Evolutionary conservation across 1,140 invertebrate species (phyloP).

Genomic region (Mycetomoellerius zeteki): DNA sequence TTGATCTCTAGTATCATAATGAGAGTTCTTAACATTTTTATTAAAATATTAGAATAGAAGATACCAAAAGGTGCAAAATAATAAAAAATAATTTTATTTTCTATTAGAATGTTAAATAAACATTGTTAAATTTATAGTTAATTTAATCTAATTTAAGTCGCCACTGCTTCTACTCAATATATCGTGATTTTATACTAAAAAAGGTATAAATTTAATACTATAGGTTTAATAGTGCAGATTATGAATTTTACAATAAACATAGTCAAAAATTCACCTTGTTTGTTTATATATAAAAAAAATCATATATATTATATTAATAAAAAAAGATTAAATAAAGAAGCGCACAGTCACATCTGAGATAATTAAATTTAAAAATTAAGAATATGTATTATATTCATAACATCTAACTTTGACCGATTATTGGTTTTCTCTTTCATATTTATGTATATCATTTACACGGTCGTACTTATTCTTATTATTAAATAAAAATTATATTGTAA

Average conservation of each 20-base stretch:
- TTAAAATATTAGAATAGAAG: background rate
- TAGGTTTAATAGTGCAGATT: background rate
- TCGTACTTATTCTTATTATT: no score
- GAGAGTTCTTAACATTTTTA: conserved; percentile 15
- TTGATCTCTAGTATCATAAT: conserved; percentile 36
- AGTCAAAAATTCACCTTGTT: background rate
- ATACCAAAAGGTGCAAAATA: background rate
- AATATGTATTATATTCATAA: no score
- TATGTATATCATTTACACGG: no score
- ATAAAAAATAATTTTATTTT: background rate
- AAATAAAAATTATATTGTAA: background rate
- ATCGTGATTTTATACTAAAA: no score
- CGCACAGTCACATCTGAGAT: no score
- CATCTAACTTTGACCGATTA: no score
- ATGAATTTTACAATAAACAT: background rate
- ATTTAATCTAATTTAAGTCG: no score
- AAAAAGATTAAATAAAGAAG: background rate
- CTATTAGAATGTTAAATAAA: background rate
- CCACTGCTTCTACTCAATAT: no score
- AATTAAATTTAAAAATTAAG: no score
- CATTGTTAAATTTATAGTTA: background rate
- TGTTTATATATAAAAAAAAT: background rate
- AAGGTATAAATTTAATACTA: no score
- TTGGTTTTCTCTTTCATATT: no score
- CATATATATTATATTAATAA: background rate